A percentile compares a stretch with the other conserved stretches of the same genome.
Evolutionary conservation across 2,888 invertebrate genomes (phyloP).

Genomic region (Polylopha cassiicola): DNA sequence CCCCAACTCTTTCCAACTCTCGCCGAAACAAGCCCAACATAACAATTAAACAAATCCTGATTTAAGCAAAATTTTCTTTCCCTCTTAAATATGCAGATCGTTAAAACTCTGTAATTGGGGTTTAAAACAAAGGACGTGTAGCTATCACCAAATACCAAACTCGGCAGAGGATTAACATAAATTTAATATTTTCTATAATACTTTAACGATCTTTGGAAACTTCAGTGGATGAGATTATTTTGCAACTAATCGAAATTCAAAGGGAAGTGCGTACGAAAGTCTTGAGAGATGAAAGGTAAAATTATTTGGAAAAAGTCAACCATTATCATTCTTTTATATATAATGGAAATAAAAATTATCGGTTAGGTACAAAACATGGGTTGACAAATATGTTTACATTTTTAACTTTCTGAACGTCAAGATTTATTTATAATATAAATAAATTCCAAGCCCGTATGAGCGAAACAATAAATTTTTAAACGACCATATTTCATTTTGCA

Average conservation of each 20-base stretch:
- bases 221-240: slow-evolving; percentile 8
- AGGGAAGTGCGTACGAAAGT: slow-evolving; percentile 5
- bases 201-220: slow-evolving; percentile 19
- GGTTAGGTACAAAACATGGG: no score
- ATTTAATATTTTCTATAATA: slow-evolving; percentile 31
- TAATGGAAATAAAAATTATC: no score
- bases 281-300: not conserved
- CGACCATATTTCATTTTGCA: slow-evolving; percentile 11
- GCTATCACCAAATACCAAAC: slow-evolving; percentile 31
- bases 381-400: no score
- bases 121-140: slow-evolving; percentile 28
- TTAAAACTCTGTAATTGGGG: slow-evolving; percentile 53
- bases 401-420: no score
- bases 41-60: slow-evolving; percentile 46
- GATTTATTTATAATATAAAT: no score
- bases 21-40: slow-evolving; percentile 25
- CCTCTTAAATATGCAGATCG: slow-evolving; percentile 40
- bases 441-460: not conserved
- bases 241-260: slow-evolving; percentile 17
- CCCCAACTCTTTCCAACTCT: slow-evolving; percentile 38
- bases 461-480: slow-evolving; percentile 6
- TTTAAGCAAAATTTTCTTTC: slow-evolving; percentile 39
- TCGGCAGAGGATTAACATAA: slow-evolving; percentile 34
- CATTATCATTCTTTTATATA: no score
- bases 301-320: no score